Conservation (phyloP, 2,113 vertebrate species). For the Cebus imitator region DNA sequence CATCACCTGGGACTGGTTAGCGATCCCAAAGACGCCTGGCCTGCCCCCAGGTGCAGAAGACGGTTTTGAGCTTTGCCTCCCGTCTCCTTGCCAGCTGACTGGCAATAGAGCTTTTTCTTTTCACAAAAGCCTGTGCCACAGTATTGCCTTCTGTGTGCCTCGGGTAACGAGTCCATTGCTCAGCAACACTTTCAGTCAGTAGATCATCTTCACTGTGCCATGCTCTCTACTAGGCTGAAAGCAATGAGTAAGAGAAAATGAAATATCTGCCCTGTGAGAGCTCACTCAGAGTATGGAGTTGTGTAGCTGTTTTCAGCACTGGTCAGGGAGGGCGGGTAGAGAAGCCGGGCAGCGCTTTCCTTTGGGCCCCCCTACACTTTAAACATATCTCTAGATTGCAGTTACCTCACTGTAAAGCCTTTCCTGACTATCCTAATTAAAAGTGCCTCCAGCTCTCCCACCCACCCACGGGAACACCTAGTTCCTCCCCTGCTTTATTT, state of each 20-base stretch:
- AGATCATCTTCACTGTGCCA: not conserved
- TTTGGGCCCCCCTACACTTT: fast-evolving
- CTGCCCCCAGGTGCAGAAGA: not conserved
- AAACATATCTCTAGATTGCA: not conserved
- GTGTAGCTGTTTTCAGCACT: not conserved
- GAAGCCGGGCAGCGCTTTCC: not conserved
- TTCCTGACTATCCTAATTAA: not conserved
- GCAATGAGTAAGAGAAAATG: not conserved
- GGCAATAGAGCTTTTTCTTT: not conserved
- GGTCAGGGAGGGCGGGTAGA: fast-evolving
- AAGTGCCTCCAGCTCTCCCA: not conserved
- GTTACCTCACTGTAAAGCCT: not conserved
- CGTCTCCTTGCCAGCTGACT: not conserved
- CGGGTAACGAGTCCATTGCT: not conserved
- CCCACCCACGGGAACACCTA: not conserved
- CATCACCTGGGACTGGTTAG: not conserved
- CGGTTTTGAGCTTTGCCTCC: not conserved
- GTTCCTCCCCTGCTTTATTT: not conserved
- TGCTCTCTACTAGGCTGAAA: not conserved
- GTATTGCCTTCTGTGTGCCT: not conserved
- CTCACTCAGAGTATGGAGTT: not conserved
- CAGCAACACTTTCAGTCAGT: not conserved
- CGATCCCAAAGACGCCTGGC: not conserved
- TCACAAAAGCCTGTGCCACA: not conserved
- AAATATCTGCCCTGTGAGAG: not conserved